phyloP scores from a whole-genome alignment of 2,113 vertebrate species.

The Balaeniceps rex region DNA sequence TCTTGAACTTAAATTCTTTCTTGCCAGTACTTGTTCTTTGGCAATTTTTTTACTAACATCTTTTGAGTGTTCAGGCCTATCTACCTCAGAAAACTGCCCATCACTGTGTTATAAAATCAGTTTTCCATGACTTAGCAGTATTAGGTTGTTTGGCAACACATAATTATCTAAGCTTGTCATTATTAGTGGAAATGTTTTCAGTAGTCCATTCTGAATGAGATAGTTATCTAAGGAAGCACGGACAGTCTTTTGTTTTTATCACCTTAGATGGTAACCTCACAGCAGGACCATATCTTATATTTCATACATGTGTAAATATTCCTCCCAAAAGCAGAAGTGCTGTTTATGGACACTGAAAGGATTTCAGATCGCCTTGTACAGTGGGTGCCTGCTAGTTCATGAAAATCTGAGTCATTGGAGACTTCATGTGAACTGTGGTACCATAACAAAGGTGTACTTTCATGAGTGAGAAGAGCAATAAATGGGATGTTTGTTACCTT shows the following conservation, averaged over 20 bases:
- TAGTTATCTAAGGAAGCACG: background rate
- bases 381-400: background rate
- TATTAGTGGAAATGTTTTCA: background rate
- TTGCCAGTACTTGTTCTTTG: background rate
- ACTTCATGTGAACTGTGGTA: background rate
- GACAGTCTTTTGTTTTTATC: background rate
- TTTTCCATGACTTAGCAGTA: background rate
- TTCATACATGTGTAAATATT: background rate
- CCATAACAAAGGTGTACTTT: background rate
- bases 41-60: background rate
- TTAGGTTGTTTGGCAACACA: background rate
- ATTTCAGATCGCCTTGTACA: background rate
- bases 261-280: background rate
- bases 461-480: background rate
- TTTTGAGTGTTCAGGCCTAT: background rate
- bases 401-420: background rate
- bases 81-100: background rate
- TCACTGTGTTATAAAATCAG: background rate
- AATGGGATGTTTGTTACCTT: background rate
- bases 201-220: background rate
- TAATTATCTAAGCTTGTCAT: background rate
- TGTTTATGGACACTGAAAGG: background rate
- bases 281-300: background rate
- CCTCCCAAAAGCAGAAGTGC: background rate
- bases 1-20: background rate